Percentiles rank a stretch among this genome's conserved stretches.
Conservation (phyloP, 2,888 invertebrate genomes). For the Petrolisthes manimaculis region DNA sequence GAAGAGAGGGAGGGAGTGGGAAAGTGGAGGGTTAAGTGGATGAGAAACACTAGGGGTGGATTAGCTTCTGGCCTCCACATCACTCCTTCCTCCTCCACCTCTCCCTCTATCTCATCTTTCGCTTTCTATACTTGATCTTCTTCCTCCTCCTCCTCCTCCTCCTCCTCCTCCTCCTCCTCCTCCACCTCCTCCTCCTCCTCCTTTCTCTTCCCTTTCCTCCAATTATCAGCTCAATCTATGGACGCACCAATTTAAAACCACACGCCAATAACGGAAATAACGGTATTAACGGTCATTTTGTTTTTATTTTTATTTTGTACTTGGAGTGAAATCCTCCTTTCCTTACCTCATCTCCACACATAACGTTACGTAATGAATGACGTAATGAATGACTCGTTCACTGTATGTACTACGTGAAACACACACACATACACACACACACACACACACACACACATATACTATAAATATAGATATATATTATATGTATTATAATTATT, state of each 20-base stretch:
- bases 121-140: neutral
- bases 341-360: neutral
- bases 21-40: too few species aligned
- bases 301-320: neutral
- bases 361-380: neutral
- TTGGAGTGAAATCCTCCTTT: neutral
- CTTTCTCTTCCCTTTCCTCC: neutral
- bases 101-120: constrained; percentile 6
- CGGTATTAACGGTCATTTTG: too few species aligned
- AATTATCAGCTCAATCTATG: neutral
- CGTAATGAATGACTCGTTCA: too few species aligned
- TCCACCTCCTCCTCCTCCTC: neutral
- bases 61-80: too few species aligned
- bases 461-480: too few species aligned
- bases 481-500: too few species aligned
- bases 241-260: constrained; percentile 8
- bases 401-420: too few species aligned
- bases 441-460: too few species aligned
- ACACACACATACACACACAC: too few species aligned
- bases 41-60: too few species aligned
- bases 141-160: neutral
- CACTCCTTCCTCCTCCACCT: neutral
- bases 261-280: neutral
- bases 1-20: too few species aligned
- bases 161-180: neutral